Evolutionary conservation across 2,113 vertebrate species (phyloP).

Genomic region (Pipa parva): DNA sequence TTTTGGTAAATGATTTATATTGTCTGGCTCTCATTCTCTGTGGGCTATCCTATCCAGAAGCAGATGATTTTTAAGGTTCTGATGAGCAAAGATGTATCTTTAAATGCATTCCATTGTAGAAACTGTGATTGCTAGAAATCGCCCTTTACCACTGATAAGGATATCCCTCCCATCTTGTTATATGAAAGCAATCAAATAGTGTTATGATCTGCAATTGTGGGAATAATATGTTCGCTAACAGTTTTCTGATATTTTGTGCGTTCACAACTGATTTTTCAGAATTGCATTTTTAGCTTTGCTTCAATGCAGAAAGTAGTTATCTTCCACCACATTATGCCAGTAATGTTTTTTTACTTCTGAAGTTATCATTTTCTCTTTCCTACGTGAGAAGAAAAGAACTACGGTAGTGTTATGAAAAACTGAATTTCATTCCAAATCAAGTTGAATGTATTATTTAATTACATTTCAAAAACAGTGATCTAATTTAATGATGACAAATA

Average conservation of each 20-base stretch:
- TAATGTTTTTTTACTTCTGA: neutral
- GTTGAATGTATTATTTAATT: too few species aligned
- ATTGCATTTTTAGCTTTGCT: constrained; percentile 11
- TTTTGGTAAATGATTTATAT: constrained; percentile 10
- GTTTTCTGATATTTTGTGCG: constrained; percentile 9
- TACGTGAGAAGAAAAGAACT: neutral
- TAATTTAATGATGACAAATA: too few species aligned
- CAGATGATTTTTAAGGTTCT: constrained; percentile 19
- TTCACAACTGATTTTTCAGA: neutral
- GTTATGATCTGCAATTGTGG: constrained; percentile 21
- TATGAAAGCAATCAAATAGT: constrained; percentile 29
- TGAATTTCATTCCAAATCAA: too few species aligned
- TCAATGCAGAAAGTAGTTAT: constrained; percentile 2
- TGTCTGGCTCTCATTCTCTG: constrained; percentile 6
- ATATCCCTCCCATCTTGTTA: constrained; percentile 30
- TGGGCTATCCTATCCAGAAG: constrained; percentile 12
- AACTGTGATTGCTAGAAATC: constrained; percentile 30
- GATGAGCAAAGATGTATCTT: constrained; percentile 7
- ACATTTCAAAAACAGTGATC: too few species aligned
- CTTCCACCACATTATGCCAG: neutral
- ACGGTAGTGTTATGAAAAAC: too few species aligned
- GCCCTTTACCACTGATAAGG: constrained; percentile 14
- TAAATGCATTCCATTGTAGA: constrained; percentile 26
- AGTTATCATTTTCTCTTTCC: neutral
- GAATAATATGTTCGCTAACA: constrained; percentile 15